Evolutionary conservation across 2,113 vertebrate species (phyloP).

Genomic region (Arenaria interpres): DNA sequence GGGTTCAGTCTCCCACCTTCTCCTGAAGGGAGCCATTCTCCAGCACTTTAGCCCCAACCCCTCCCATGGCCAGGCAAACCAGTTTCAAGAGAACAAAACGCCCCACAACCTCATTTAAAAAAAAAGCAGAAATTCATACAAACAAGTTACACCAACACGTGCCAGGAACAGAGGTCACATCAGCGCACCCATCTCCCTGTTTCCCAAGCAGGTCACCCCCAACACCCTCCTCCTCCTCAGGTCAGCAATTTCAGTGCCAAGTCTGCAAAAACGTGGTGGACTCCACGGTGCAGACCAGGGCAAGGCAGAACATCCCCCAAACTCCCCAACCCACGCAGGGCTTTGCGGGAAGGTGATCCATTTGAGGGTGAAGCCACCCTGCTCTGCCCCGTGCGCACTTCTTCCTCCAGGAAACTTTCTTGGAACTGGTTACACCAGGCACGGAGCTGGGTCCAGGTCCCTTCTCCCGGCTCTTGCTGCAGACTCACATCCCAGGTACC

Average conservation of each 20-base stretch:
- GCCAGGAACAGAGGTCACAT: background rate
- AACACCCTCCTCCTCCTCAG: background rate
- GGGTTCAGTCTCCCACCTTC: background rate
- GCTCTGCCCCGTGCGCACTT: background rate
- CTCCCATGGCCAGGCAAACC: background rate
- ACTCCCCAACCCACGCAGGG: background rate
- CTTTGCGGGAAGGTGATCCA: background rate
- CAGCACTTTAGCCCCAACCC: background rate
- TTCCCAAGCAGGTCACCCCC: background rate
- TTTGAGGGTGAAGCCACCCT: background rate
- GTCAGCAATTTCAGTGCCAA: background rate
- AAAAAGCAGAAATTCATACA: background rate
- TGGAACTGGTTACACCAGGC: background rate
- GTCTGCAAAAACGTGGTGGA: background rate
- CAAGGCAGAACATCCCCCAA: background rate
- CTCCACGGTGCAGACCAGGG: background rate
- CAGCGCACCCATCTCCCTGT: rapidly evolving
- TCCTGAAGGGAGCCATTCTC: background rate
- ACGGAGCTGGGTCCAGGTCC: background rate
- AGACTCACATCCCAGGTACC: background rate
- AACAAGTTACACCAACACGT: rapidly evolving
- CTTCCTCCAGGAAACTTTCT: background rate
- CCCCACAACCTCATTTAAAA: background rate
- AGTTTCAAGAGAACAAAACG: background rate
- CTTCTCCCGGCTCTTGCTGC: background rate